These are phyloP conservation scores for Tokudaia muenninki DNA, from an alignment of 2,797 vertebrate genomes.

Conservation along the genomic window DNA sequence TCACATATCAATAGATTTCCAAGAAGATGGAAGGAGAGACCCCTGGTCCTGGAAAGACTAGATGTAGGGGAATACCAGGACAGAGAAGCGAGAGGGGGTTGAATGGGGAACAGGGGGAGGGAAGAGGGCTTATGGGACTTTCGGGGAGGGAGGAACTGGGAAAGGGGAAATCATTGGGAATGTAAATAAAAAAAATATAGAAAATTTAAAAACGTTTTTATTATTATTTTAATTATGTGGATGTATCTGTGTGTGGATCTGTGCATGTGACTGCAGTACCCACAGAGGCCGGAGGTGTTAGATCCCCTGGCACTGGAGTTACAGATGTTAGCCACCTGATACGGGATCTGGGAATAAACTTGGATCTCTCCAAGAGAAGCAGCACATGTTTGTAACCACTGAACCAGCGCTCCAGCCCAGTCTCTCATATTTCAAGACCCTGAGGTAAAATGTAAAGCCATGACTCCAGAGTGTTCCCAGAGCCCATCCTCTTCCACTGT, in stretches of 20 bases:
- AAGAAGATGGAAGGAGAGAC: too few relatives aligned
- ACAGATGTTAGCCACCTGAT: not conserved
- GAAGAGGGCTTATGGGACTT: too few relatives aligned
- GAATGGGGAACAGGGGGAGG: too few relatives aligned
- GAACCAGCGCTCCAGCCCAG: not conserved
- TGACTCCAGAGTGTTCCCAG: not conserved
- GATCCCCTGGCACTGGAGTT: not conserved
- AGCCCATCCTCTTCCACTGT: not conserved
- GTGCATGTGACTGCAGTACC: too few relatives aligned
- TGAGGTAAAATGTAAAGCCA: constrained; percentile 8
- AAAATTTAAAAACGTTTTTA: not conserved
- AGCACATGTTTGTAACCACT: too few relatives aligned
- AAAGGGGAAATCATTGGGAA: too few relatives aligned
- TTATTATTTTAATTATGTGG: not conserved
- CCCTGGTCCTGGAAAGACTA: too few relatives aligned
- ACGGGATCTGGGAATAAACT: not conserved
- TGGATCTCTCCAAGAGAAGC: not conserved
- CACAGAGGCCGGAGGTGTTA: not conserved
- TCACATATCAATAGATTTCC: too few relatives aligned
- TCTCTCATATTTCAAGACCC: constrained; percentile 6
- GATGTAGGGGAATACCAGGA: too few relatives aligned
- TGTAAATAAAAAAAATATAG: not conserved
- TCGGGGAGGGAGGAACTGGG: too few relatives aligned
- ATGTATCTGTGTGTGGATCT: not conserved
- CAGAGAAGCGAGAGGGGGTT: too few relatives aligned